phyloP scores from a whole-genome alignment of 2,113 vertebrate genomes.

The Fregata magnificens region DNA sequence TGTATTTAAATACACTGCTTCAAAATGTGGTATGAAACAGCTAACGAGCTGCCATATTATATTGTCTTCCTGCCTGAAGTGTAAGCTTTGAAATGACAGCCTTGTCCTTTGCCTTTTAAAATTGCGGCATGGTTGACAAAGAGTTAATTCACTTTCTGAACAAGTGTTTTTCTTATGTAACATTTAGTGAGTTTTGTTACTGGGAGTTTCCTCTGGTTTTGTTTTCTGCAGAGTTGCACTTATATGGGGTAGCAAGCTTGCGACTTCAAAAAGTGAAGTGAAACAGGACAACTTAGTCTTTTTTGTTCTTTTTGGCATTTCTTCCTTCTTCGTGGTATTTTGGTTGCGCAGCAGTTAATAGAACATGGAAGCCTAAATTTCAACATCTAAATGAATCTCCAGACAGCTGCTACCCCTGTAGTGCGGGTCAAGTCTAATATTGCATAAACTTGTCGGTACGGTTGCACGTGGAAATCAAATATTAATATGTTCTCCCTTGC shows the following conservation, averaged over 20 bases:
- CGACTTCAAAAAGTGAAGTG: slow-evolving; percentile 14
- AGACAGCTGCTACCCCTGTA: background rate
- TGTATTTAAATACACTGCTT: background rate
- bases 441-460: background rate
- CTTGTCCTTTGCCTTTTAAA: background rate
- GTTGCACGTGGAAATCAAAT: background rate
- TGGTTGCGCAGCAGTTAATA: background rate
- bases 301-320: background rate
- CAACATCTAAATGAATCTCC: background rate
- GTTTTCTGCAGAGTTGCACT: background rate
- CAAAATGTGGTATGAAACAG: background rate
- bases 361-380: background rate
- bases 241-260: background rate
- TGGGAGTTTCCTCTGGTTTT: background rate
- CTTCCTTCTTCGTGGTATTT: background rate
- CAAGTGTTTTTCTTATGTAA: background rate
- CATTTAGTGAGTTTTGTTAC: background rate
- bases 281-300: background rate
- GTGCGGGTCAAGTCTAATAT: background rate
- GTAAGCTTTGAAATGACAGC: background rate
- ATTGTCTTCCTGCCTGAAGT: background rate
- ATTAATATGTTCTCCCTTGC: background rate
- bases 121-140: background rate
- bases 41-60: background rate
- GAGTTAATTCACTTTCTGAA: background rate